Evolutionary conservation across 2,113 vertebrate genomes (phyloP), one percentile per base, ranked within the genome.

Genomic region (Sebastes schlegelii): DNA sequence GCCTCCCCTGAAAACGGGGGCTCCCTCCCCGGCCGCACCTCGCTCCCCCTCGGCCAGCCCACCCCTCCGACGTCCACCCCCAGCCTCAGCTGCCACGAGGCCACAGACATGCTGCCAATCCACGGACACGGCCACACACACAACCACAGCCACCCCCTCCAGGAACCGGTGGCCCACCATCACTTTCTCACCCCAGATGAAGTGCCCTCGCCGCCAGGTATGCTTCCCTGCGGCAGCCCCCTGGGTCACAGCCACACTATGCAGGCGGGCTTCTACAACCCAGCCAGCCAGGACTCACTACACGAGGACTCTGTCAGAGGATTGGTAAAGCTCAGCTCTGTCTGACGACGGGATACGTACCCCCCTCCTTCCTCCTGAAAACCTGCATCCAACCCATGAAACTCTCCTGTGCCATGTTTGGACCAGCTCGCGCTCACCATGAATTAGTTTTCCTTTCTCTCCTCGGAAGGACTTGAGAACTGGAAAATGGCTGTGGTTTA

Each of bases 231-330:
- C 2, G 96, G 96, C 88, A 98, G 95, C 88, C 96, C 97, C 17
- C 83, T 98, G 83, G 90, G 95, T 0, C 97, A 97, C 92, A 96
- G 96, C 95, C 97, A 97, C 92, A 96, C 97, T 6, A 86, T 95
- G 95, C 97, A 93, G 92, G 73, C 89, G 0, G 82, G 97, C 16
- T 95, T 97, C 85, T 96, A 98, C 93, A 96, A 96, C 85, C 96
- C 97, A 10, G 97, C 96, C 88, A 98, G 97, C 95, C 98, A 99
- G 94, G 98, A 99, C 95, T 97, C 98, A 0, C 91, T 99, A 88
- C 98, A 99, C 57, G 98, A 99, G 92, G 98, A 99, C 94, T 99
- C 98, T 0, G 97, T 99, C 79, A 96, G 98, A 61, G 98, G 98
- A 84, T 92, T 99, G 12, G 97, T 99, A 51, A 99, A 99, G 91